A percentile compares a stretch with the other conserved stretches of the same genome.
Evolutionary conservation across 2,113 vertebrate species (phyloP).

Genomic region (Eubucco bourcierii): DNA sequence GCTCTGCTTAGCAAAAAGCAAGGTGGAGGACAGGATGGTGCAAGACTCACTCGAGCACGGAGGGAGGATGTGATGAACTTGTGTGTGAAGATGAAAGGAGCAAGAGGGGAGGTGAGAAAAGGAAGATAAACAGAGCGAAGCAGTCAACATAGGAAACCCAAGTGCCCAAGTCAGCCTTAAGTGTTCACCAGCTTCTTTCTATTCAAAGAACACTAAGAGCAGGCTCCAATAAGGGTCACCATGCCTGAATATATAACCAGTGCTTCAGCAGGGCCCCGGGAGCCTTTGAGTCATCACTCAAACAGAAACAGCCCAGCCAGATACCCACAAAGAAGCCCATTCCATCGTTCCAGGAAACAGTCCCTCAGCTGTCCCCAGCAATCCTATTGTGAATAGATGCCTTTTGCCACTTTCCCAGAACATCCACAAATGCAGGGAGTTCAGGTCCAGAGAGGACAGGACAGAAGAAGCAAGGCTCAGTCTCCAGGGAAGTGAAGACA

Average conservation of each 20-base stretch:
- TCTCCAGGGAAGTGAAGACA: neutral
- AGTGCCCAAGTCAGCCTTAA: too few species aligned
- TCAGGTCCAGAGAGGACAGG: neutral
- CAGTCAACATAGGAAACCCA: too few species aligned
- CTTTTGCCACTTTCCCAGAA: constrained; percentile 62
- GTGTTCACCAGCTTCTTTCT: constrained; percentile 15
- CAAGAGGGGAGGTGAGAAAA: neutral
- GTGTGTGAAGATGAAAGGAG: neutral
- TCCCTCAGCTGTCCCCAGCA: constrained; percentile 60
- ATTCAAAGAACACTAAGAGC: neutral
- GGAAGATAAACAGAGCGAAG: too few species aligned
- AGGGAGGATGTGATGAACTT: neutral
- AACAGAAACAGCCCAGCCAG: neutral
- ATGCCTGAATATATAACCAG: neutral
- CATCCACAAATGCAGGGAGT: neutral
- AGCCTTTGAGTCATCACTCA: constrained; percentile 46
- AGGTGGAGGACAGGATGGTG: neutral
- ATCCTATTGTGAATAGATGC: constrained; percentile 53
- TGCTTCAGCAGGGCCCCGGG: constrained; percentile 50
- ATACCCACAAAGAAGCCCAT: constrained; percentile 38
- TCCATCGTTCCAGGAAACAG: constrained; percentile 46
- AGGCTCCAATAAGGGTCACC: constrained; percentile 9
- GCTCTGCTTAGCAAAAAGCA: fast-evolving
- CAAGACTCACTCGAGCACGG: neutral
- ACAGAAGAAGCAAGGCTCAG: neutral